Conservation (phyloP, 2,888 invertebrate genomes). For the Synanthedon tipuliformis region DNA sequence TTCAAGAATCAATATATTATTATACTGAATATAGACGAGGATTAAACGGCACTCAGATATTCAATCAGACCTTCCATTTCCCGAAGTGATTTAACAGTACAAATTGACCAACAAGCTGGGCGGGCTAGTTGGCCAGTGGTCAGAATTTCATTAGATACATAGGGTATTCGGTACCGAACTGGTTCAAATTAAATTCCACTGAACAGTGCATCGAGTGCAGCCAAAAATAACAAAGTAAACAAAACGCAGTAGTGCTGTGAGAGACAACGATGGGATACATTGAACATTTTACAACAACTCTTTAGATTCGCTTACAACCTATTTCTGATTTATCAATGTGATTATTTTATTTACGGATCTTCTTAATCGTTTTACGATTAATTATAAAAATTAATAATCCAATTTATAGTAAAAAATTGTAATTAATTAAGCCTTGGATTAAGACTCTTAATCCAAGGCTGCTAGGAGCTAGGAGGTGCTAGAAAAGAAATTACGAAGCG, state of each 20-base stretch:
- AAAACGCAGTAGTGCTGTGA: constrained; percentile 9
- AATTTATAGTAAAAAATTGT: too few relatives aligned
- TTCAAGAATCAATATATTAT: too few relatives aligned
- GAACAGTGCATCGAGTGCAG: constrained; percentile 14
- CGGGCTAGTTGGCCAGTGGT: background rate
- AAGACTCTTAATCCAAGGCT: too few relatives aligned
- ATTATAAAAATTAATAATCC: too few relatives aligned
- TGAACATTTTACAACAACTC: background rate
- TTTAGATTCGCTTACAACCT: too few relatives aligned
- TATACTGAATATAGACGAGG: too few relatives aligned
- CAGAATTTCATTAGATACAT: background rate
- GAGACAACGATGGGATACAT: background rate
- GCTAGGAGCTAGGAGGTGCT: too few relatives aligned
- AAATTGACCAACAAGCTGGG: constrained; percentile 11
- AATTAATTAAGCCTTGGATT: too few relatives aligned
- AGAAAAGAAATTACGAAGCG: too few relatives aligned
- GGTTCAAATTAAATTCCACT: constrained; percentile 27
- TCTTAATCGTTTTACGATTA: too few relatives aligned
- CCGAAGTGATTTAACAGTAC: constrained; percentile 13
- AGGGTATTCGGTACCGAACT: constrained; percentile 7
- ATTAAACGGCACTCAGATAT: background rate
- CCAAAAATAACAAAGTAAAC: constrained; percentile 24
- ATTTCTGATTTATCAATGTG: too few relatives aligned
- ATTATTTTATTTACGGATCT: too few relatives aligned
- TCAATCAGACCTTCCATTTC: background rate